Evolutionary conservation across 2,888 invertebrate genomes (phyloP).

Genomic region (Oscheius sp.): DNA sequence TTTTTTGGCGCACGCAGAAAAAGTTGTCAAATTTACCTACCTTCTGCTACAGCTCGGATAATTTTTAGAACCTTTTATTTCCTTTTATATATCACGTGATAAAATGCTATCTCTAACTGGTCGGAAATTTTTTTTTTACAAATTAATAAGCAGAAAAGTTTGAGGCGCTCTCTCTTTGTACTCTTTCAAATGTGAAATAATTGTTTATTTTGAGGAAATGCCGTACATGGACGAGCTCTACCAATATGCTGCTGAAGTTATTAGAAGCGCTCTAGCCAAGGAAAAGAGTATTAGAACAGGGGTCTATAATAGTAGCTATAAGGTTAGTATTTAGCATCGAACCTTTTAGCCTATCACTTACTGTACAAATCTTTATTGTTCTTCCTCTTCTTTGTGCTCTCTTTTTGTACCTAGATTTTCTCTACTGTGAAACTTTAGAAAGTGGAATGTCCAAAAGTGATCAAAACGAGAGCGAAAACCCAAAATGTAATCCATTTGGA

Average conservation of each 20-base stretch:
- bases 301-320: constrained; percentile 55
- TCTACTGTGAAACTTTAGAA: not conserved
- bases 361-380: not conserved
- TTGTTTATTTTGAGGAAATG: not conserved
- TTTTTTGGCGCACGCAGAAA: no score
- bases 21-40: no score
- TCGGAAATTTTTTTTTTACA: no score
- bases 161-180: no score
- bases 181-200: no score
- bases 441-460: not conserved
- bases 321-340: constrained; percentile 48
- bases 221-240: constrained; percentile 54
- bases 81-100: no score
- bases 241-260: constrained; percentile 55
- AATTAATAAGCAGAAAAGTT: no score
- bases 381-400: constrained; percentile 6
- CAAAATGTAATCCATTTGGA: constrained; percentile 53
- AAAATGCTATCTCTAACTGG: no score
- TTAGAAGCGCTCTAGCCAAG: constrained; percentile 53
- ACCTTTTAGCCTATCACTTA: not conserved
- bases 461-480: constrained; percentile 12
- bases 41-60: no score
- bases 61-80: no score
- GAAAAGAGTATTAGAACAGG: constrained; percentile 56
- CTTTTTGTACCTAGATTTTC: not conserved